Percentiles rank a stretch among this genome's conserved stretches.
Conservation (phyloP, 2,888 invertebrate genomes). For the Lochmaea crataegi region DNA sequence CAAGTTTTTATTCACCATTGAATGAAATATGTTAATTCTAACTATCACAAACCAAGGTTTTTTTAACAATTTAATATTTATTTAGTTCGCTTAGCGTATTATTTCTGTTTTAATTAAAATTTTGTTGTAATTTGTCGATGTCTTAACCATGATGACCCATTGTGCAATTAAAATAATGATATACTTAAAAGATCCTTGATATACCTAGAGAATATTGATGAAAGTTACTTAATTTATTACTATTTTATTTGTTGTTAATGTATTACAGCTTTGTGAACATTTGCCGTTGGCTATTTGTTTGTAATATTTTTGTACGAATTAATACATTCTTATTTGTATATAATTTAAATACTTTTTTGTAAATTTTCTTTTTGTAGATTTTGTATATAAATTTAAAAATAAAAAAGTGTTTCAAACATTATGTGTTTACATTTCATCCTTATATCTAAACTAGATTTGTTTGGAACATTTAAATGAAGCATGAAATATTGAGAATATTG, state of each 20-base stretch:
- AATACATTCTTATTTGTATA: constrained; percentile 29
- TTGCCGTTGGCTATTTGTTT: constrained; percentile 18
- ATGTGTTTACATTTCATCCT: constrained; percentile 4
- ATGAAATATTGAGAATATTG: neutral
- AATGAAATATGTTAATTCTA: neutral
- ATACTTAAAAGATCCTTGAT: neutral
- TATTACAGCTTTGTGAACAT: constrained; percentile 3
- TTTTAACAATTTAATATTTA: neutral
- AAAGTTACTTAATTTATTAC: constrained; percentile 22
- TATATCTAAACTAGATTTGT: neutral
- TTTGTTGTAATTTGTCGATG: constrained; percentile 45
- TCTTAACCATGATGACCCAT: constrained; percentile 18
- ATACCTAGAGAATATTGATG: constrained; percentile 10
- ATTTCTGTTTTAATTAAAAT: constrained; percentile 34
- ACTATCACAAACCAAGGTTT: neutral
- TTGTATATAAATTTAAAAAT: constrained; percentile 47
- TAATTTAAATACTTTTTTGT: constrained; percentile 35
- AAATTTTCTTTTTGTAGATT: constrained; percentile 40
- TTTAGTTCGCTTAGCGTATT: constrained; percentile 14
- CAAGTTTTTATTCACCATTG: neutral
- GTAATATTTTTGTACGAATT: constrained; percentile 24
- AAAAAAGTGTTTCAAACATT: constrained; percentile 31
- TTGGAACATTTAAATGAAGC: neutral
- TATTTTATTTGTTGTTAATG: constrained; percentile 13
- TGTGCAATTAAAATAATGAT: constrained; percentile 3